Conservation (phyloP, 2,888 invertebrate genomes). For the Lithodes maja region DNA sequence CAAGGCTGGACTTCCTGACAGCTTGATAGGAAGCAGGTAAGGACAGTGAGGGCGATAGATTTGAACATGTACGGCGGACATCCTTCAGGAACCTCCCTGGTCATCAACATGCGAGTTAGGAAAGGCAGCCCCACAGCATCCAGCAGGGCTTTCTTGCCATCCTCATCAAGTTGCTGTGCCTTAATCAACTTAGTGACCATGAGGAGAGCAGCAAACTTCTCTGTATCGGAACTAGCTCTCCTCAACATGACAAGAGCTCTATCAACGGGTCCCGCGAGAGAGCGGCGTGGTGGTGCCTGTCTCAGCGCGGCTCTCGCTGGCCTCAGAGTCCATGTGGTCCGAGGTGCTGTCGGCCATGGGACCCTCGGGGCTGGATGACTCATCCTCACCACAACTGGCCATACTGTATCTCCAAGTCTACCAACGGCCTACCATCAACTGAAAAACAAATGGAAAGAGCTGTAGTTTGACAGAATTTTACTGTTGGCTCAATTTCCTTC, state of each 20-base stretch:
- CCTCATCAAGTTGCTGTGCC: slow-evolving; percentile 83
- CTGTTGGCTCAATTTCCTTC: no score
- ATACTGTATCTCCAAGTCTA: slow-evolving; percentile 29
- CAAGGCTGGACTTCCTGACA: slow-evolving; percentile 80
- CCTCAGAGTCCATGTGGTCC: slow-evolving; percentile 55
- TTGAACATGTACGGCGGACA: slow-evolving; percentile 91
- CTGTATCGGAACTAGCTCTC: slow-evolving; percentile 88
- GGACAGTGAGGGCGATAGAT: slow-evolving; percentile 90
- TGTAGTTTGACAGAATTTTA: not conserved
- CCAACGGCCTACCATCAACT: slow-evolving; percentile 31
- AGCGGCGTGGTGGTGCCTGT: not conserved
- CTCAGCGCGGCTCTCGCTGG: slow-evolving; percentile 17
- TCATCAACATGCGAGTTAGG: slow-evolving; percentile 85
- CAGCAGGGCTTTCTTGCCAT: slow-evolving; percentile 86
- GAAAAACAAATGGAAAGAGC: slow-evolving; percentile 41
- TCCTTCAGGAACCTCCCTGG: slow-evolving; percentile 83
- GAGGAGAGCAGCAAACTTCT: slow-evolving; percentile 92
- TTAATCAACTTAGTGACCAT: slow-evolving; percentile 88
- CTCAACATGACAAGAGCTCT: slow-evolving; percentile 83
- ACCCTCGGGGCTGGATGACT: slow-evolving; percentile 29
- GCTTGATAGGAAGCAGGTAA: slow-evolving; percentile 82
- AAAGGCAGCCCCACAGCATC: slow-evolving; percentile 93
- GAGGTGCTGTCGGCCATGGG: slow-evolving; percentile 39
- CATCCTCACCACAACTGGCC: slow-evolving; percentile 46
- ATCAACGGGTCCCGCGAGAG: slow-evolving; percentile 31